Conservation (phyloP, 2,888 invertebrate genomes). For the Troides helena region DNA sequence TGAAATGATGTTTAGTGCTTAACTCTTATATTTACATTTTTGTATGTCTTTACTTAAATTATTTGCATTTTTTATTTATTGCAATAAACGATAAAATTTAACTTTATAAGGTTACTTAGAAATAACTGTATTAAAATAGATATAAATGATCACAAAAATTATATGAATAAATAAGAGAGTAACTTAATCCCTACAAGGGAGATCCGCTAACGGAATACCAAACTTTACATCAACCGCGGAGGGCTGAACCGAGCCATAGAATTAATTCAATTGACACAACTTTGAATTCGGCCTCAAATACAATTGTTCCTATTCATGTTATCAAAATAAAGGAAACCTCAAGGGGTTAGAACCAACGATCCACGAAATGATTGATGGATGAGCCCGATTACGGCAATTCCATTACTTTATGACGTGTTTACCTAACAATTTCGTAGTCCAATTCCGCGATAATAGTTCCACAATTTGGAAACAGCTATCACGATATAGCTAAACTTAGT, state of each 20-base stretch:
- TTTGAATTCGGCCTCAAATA: slow-evolving; percentile 68
- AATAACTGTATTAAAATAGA: not conserved
- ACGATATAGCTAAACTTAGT: slow-evolving; percentile 12
- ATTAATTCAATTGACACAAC: slow-evolving; percentile 76
- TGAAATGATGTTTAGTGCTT: no score
- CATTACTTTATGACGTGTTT: slow-evolving; percentile 20
- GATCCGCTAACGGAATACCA: slow-evolving; percentile 56
- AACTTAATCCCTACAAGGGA: slow-evolving; percentile 48
- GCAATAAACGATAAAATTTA: no score
- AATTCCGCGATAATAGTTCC: slow-evolving; percentile 10
- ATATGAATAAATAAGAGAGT: slow-evolving; percentile 44
- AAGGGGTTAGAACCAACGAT: slow-evolving; percentile 58
- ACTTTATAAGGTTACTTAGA: not conserved
- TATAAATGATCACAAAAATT: slow-evolving; percentile 30
- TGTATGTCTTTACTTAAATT: no score
- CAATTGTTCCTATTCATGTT: slow-evolving; percentile 67
- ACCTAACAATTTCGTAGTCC: slow-evolving; percentile 7
- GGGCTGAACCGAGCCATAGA: slow-evolving; percentile 70
- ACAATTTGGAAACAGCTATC: slow-evolving; percentile 16
- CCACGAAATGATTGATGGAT: slow-evolving; percentile 57
- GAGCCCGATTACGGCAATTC: slow-evolving; percentile 40
- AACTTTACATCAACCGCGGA: slow-evolving; percentile 68
- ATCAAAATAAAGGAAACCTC: slow-evolving; percentile 62
- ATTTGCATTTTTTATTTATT: no score
- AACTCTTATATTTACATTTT: no score